Evolutionary conservation across 2,888 invertebrate genomes (phyloP).

Genomic region (Hemaris fuciformis): DNA sequence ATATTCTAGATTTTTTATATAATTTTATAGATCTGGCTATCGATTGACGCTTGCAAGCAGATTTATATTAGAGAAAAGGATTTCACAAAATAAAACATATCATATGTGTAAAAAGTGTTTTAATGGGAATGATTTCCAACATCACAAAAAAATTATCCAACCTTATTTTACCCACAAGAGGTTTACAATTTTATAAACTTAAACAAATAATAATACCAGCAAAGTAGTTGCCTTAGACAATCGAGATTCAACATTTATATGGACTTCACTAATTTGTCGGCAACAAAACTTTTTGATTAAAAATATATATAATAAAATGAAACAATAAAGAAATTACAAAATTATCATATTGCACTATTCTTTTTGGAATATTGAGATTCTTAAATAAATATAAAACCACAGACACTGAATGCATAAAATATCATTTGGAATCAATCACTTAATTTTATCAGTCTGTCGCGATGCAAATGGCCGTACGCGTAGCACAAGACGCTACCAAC

Average conservation of each 20-base stretch:
- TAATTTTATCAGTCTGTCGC: constrained; percentile 21
- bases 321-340: background rate
- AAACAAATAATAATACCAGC: constrained; percentile 20
- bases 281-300: background rate
- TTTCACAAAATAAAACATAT: constrained; percentile 40
- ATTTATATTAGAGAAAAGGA: background rate
- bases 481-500: background rate
- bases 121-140: constrained; percentile 75
- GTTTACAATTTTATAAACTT: constrained; percentile 42
- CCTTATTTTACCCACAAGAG: constrained; percentile 45
- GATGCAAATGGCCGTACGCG: background rate
- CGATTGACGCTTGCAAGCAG: background rate
- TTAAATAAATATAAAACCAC: constrained; percentile 17
- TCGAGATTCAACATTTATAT: background rate
- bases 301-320: background rate
- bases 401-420: constrained; percentile 14
- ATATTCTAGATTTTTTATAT: background rate
- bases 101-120: constrained; percentile 73
- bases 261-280: background rate
- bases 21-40: background rate
- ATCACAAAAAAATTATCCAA: constrained; percentile 58
- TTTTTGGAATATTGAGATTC: constrained; percentile 39
- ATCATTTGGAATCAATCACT: constrained; percentile 21
- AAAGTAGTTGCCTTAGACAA: background rate
- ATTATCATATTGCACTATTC: background rate